Conservation (phyloP, 2,797 vertebrate species). For the Epinephelus awoara region DNA sequence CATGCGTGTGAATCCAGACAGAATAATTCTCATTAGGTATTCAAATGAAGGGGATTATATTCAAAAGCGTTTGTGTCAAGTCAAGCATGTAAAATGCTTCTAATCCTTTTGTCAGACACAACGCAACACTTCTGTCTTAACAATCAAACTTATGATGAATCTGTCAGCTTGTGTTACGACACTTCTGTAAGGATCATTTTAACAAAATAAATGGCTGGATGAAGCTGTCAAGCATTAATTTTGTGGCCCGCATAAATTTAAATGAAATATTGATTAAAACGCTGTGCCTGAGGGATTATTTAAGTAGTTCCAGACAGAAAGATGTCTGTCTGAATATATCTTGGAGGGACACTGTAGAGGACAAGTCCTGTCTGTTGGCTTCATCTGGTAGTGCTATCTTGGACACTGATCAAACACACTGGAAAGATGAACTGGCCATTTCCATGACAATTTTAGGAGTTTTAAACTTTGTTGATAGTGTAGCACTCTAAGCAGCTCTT, state of each 20-base stretch:
- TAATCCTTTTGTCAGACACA: slow-evolving; percentile 78
- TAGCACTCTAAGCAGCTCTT: slow-evolving; percentile 1
- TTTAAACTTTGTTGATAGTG: slow-evolving; percentile 7
- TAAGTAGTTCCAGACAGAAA: slow-evolving; percentile 18
- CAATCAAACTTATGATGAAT: slow-evolving; percentile 58
- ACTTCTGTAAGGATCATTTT: slow-evolving; percentile 46
- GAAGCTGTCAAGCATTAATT: slow-evolving; percentile 36
- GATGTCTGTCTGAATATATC: neutral
- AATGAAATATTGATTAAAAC: slow-evolving; percentile 32
- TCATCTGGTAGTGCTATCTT: neutral
- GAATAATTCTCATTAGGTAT: slow-evolving; percentile 73
- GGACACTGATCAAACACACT: neutral
- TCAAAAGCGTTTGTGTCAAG: slow-evolving; percentile 61
- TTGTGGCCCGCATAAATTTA: slow-evolving; percentile 31
- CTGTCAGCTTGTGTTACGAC: slow-evolving; percentile 52
- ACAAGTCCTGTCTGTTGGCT: slow-evolving; percentile 1
- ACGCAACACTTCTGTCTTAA: slow-evolving; percentile 64
- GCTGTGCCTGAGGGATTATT: slow-evolving; percentile 22
- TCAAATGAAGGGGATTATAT: slow-evolving; percentile 78
- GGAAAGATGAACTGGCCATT: neutral
- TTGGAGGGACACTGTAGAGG: slow-evolving; percentile 1
- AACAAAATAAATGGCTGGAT: slow-evolving; percentile 34
- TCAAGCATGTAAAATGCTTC: slow-evolving; percentile 69
- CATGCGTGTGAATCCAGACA: slow-evolving; percentile 66
- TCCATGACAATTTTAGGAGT: neutral